These are phyloP conservation scores for Xestoiulus laeticollis DNA, from an alignment of 2,888 invertebrate genomes.

Conservation along the genomic window DNA sequence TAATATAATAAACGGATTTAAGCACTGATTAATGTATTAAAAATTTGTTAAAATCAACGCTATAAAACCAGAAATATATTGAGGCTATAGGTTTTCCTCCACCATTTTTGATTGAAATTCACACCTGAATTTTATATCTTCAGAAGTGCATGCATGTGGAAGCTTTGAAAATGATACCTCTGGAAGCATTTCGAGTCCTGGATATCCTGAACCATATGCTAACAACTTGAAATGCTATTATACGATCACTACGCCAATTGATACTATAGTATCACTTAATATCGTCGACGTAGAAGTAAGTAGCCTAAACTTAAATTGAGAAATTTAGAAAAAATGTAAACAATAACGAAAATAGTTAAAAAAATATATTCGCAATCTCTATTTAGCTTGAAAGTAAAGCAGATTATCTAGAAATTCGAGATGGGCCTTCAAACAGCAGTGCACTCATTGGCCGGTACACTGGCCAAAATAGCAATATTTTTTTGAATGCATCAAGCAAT, in stretches of 20 bases:
- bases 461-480: neutral
- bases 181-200: neutral
- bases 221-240: neutral
- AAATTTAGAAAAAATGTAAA: neutral
- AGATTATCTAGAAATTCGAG: neutral
- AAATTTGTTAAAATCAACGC: too few relatives aligned
- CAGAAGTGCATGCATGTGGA: neutral
- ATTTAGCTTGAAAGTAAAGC: neutral
- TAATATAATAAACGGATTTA: too few relatives aligned
- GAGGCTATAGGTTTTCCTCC: too few relatives aligned
- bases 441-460: neutral
- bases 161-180: neutral
- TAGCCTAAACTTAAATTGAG: neutral
- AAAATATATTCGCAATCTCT: neutral
- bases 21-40: too few relatives aligned
- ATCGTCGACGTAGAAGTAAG: neutral
- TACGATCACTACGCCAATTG: neutral
- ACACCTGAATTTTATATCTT: neutral
- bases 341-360: too few relatives aligned
- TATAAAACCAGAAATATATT: too few relatives aligned
- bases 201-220: neutral
- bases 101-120: too few relatives aligned
- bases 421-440: neutral
- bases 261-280: neutral
- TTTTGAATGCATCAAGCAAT: neutral